Conservation (phyloP, 2,888 invertebrate genomes). For the Balanococcus diminutus region DNA sequence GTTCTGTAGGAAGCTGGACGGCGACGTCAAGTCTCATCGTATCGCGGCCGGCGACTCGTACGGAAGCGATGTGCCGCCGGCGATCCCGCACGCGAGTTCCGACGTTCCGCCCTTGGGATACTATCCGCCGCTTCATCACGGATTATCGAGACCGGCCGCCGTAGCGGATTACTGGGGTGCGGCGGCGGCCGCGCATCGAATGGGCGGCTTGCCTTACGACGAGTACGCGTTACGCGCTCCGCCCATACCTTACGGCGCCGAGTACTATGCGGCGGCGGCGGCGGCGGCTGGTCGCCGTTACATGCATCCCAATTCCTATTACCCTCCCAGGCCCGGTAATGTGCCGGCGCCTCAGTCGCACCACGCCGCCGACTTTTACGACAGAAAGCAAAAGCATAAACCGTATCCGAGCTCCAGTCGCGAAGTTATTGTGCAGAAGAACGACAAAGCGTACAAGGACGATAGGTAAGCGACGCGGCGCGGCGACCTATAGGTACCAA, state of each 20-base stretch:
- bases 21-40: conserved; percentile 46
- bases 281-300: conserved; percentile 48
- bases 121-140: conserved; percentile 54
- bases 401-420: conserved; percentile 63
- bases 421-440: conserved; percentile 79
- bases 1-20: conserved; percentile 45
- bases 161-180: conserved; percentile 56
- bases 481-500: too few species aligned
- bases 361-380: conserved; percentile 54
- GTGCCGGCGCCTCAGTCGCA: conserved; percentile 21
- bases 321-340: conserved; percentile 21
- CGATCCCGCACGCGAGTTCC: not conserved
- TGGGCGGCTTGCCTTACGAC: conserved; percentile 50
- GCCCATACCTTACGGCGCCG: conserved; percentile 42
- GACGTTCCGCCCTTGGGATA: conserved; percentile 46
- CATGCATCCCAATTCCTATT: conserved; percentile 52
- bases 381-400: conserved; percentile 52
- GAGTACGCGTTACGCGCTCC: conserved; percentile 42
- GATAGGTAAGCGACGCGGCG: conserved; percentile 56
- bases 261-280: conserved; percentile 44
- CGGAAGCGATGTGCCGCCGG: not conserved
- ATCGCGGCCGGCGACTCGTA: not conserved
- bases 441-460: conserved; percentile 58
- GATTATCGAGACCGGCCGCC: conserved; percentile 44
- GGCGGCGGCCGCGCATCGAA: conserved; percentile 54